phyloP scores from a whole-genome alignment of 64 coral and sea anemone genomes.

The Stichodactyla mertensii region DNA sequence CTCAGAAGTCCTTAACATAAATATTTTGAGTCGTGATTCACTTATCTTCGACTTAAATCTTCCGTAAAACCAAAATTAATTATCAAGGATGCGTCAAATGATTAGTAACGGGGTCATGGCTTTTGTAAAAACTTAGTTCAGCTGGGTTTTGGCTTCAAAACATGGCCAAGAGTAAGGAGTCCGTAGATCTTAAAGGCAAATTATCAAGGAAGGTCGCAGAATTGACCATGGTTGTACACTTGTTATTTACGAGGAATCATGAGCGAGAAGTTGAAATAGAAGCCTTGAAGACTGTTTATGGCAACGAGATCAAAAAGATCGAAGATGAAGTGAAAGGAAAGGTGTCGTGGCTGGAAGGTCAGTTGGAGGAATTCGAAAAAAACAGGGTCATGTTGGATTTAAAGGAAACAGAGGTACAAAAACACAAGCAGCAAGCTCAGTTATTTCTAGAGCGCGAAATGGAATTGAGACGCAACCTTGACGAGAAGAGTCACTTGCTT shows the following conservation, averaged over 20 bases:
- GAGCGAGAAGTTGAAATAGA: constrained; percentile 89
- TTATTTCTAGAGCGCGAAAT: constrained; percentile 57
- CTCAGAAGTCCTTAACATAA: background rate
- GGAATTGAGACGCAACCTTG: constrained; percentile 41
- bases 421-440: constrained; percentile 66
- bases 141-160: background rate
- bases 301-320: constrained; percentile 64
- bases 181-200: constrained; percentile 56
- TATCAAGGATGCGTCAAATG: background rate
- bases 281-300: constrained; percentile 81
- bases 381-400: constrained; percentile 69
- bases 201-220: constrained; percentile 93
- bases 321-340: constrained; percentile 74
- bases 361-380: constrained; percentile 85
- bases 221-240: constrained; percentile 90
- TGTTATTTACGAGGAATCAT: constrained; percentile 96
- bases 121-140: background rate
- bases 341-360: constrained; percentile 83
- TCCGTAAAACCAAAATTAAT: background rate
- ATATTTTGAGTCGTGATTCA: background rate
- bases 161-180: constrained; percentile 26
- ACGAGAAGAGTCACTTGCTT: constrained; percentile 57
- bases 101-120: background rate
- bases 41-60: background rate
- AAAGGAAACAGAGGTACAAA: constrained; percentile 72